Base-by-base conservation (phyloP, 2,113 vertebrate genomes). In the Gymnarchus niloticus region DNA sequence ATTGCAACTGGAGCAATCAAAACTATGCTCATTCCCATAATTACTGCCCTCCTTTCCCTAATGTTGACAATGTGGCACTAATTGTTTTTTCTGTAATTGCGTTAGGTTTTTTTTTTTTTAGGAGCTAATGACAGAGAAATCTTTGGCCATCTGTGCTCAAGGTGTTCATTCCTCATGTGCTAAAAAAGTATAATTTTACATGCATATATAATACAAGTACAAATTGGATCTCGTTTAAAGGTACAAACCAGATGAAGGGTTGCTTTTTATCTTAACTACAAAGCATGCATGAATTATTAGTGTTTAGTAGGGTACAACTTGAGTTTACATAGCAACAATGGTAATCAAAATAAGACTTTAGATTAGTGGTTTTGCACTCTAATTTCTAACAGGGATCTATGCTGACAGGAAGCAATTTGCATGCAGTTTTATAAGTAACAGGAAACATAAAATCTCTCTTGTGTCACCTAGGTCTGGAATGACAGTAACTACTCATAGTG, bases 81-180 rank as follows among this genome's bases (percentile, higher is more conserved):
- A 94, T 93, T 91, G 90, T 91, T 88, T 91, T 91, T 89, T 87
- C 87, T 89, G 90, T 92, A 90, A 94, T 90, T 91, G 91, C 81
- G 88, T 91, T 91, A 92, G 49, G 81, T 87, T n/a, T n/a, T 77
- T 91, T 87, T 90, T 76, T 54, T 56, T 52, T 76, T 85, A 57
- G 81, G 83, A 88, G 87, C 85, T 89, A 90, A 92, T 88, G 87
- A 90, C 87, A 85, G 69, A 49, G 86, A 89, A 87, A 76, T 84
- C 81, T 69, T 87, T 56, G 90, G 91, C 91, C 91, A 90, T 91
- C 89, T 91, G 91, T 87, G 87, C 82, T 77, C 84, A 85, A 84
- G 83, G 88, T 83, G 89, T 41, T 81, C 76, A 49, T 76, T 37
- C 84, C 77, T 28, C 7, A 41, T 88, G 88, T 86, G 87, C 76